A percentile compares a stretch with the other conserved stretches of the same genome.
phyloP scores from a whole-genome alignment of 2,797 vertebrate species.

The Mormyrus hasselquistii region DNA sequence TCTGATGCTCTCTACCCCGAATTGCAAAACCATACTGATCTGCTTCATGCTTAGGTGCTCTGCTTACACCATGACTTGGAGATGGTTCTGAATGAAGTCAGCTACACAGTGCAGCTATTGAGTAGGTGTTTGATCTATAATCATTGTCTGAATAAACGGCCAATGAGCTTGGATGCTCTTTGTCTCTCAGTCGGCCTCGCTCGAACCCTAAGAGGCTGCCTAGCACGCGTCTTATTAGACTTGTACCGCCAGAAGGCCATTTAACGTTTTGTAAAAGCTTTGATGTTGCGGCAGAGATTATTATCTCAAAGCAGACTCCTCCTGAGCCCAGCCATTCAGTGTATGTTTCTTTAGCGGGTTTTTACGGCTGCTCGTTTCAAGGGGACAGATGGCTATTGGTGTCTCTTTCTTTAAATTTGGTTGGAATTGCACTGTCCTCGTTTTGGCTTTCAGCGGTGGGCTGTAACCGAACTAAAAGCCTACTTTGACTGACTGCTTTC shows the following conservation, averaged over 20 bases:
- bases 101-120: slow-evolving; percentile 3
- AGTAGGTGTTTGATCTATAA: not conserved
- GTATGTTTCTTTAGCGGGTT: not conserved
- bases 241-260: not conserved
- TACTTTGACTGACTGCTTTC: not conserved
- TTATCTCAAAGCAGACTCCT: not conserved
- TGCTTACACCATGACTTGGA: not conserved
- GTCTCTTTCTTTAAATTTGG: not conserved
- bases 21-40: not conserved
- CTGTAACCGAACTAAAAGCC: not conserved
- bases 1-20: not conserved
- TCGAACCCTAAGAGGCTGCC: not conserved
- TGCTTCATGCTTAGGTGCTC: slow-evolving; percentile 8
- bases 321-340: not conserved
- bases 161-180: not conserved
- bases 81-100: slow-evolving; percentile 1
- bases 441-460: not conserved
- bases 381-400: not conserved
- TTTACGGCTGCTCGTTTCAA: not conserved
- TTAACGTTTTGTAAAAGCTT: not conserved
- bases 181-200: not conserved
- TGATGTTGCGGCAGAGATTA: not conserved
- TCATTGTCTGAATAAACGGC: not conserved
- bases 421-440: not conserved
- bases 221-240: not conserved